Conservation (phyloP, 2,888 invertebrate species). For the Elmis aenea region DNA sequence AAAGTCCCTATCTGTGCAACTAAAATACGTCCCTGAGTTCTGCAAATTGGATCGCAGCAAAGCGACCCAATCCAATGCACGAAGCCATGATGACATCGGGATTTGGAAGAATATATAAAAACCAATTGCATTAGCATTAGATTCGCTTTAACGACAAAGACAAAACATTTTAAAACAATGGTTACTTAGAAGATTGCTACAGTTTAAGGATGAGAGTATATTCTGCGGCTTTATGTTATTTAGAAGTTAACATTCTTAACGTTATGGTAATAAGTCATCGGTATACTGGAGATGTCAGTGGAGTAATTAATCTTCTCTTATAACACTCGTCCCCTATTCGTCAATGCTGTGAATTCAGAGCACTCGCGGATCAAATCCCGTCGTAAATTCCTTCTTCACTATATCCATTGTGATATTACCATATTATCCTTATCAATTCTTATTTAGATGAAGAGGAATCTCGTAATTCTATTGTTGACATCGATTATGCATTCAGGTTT, state of each 20-base stretch:
- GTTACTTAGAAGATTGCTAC: conserved; percentile 39
- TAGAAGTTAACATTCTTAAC: conserved; percentile 35
- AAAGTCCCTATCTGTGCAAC: too few species aligned
- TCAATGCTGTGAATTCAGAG: conserved; percentile 16
- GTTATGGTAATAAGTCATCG: conserved; percentile 41
- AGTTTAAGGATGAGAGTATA: conserved; percentile 26
- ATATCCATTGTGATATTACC: too few species aligned
- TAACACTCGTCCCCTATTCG: conserved; percentile 24
- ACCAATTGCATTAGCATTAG: conserved; percentile 42
- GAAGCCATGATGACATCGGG: conserved; percentile 35
- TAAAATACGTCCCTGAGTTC: conserved; percentile 21
- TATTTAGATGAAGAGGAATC: too few species aligned
- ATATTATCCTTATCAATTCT: too few species aligned
- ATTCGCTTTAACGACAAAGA: conserved; percentile 34
- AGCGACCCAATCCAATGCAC: conserved; percentile 24
- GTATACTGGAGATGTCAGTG: conserved; percentile 40
- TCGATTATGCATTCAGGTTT: too few species aligned
- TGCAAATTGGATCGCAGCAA: conserved; percentile 26
- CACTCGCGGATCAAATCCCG: conserved; percentile 9
- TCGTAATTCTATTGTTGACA: too few species aligned
- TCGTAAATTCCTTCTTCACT: conserved; percentile 5
- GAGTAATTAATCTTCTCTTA: conserved; percentile 43
- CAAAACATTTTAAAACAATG: conserved; percentile 38
- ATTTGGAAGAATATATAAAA: conserved; percentile 39
- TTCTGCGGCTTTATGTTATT: conserved; percentile 28